Percentiles rank a stretch among this genome's conserved stretches.
Evolutionary conservation across 2,888 invertebrate species (phyloP).

Genomic region (Lasioglossum lativentre): DNA sequence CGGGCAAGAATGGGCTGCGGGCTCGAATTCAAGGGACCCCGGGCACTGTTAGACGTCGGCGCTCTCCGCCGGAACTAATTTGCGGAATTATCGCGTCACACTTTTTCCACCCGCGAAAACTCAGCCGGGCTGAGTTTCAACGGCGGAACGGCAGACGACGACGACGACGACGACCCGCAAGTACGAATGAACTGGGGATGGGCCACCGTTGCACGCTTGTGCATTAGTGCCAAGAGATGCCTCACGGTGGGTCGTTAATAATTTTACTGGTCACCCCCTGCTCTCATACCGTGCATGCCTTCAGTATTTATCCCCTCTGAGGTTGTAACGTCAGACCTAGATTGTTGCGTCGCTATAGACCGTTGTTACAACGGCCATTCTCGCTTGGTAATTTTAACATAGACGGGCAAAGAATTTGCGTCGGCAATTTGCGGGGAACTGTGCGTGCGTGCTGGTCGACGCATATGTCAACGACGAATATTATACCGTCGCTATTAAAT

Average conservation of each 20-base stretch:
- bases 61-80: constrained; percentile 46
- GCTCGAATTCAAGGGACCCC: constrained; percentile 27
- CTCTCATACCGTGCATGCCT: constrained; percentile 51
- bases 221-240: constrained; percentile 76
- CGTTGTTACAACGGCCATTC: not conserved
- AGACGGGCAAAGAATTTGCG: constrained; percentile 30
- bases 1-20: constrained; percentile 29
- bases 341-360: constrained; percentile 30
- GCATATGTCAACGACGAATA: not conserved
- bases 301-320: constrained; percentile 55
- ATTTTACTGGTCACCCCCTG: constrained; percentile 66
- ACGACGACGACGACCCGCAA: not conserved
- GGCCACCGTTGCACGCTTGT: constrained; percentile 71
- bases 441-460: not conserved
- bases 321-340: constrained; percentile 48
- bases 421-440: not conserved
- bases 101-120: constrained; percentile 44
- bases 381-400: not conserved
- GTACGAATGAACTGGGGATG: constrained; percentile 31
- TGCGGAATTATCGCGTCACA: constrained; percentile 50
- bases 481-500: not conserved
- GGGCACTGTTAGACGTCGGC: not conserved
- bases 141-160: not conserved
- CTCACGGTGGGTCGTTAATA: constrained; percentile 76
- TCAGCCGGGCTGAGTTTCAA: constrained; percentile 40